Evolutionary conservation across 2,888 invertebrate species (phyloP).

Genomic region (Gymnocheta viridis): DNA sequence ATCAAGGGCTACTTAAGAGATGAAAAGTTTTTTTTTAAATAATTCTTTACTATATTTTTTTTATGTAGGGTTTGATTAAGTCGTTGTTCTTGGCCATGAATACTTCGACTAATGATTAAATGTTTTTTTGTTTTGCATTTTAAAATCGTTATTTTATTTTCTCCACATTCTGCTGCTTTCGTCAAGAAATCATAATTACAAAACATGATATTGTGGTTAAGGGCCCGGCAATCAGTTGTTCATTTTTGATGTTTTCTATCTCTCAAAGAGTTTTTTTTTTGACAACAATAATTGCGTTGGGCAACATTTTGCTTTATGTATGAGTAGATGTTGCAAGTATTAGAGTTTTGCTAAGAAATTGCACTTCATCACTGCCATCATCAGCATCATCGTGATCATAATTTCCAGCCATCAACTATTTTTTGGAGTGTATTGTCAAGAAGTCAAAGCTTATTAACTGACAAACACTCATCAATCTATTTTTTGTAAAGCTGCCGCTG

Average conservation of each 20-base stretch:
- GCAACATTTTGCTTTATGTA: neutral
- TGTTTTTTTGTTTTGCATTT: neutral
- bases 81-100: neutral
- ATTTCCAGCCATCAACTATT: constrained; percentile 46
- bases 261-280: constrained; percentile 6
- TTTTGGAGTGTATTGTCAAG: constrained; percentile 53
- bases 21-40: neutral
- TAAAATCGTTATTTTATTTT: neutral
- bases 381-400: neutral
- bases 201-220: constrained; percentile 58
- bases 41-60: neutral
- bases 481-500: constrained; percentile 24
- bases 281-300: constrained; percentile 23
- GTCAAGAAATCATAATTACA: constrained; percentile 37
- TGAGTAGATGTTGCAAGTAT: constrained; percentile 13
- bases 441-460: constrained; percentile 65
- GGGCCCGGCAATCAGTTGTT: constrained; percentile 29
- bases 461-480: constrained; percentile 64
- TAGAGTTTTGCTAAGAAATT: constrained; percentile 36
- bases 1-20: neutral
- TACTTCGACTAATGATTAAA: neutral
- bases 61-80: neutral
- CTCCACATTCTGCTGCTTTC: neutral
- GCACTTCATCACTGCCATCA: constrained; percentile 27
- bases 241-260: neutral